These are phyloP conservation scores for Hyperopisus bebe DNA, from an alignment of 2,113 vertebrate genomes.

Conservation along the genomic window DNA sequence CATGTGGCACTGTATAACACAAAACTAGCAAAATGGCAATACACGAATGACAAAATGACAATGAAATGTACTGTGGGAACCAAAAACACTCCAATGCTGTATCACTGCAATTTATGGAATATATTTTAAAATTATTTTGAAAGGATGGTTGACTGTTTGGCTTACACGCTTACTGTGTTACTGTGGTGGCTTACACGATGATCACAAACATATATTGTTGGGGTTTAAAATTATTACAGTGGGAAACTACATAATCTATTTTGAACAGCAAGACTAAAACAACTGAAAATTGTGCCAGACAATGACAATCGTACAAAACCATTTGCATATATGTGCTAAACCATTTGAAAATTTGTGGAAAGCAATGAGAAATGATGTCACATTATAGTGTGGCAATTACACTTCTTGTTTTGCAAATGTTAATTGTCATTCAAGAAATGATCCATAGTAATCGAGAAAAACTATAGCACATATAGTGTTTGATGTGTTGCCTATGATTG, in stretches of 20 bases:
- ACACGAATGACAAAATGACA: no score
- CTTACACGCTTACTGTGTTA: no score
- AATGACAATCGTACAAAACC: no score
- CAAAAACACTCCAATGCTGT: no score
- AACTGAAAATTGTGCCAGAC: not conserved
- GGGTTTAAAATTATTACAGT: not conserved
- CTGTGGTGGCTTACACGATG: not conserved
- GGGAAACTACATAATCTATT: not conserved
- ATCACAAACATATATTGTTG: not conserved
- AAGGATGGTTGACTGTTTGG: not conserved
- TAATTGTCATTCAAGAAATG: not conserved
- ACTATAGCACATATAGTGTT: not conserved
- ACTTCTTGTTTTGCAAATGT: not conserved
- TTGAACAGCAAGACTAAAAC: not conserved
- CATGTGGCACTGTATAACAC: no score
- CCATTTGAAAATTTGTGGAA: not conserved
- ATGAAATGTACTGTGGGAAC: no score
- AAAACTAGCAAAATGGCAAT: no score
- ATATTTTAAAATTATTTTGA: not conserved
- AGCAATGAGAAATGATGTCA: not conserved
- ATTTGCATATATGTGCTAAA: no score
- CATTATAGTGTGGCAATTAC: not conserved
- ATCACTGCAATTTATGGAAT: no score
- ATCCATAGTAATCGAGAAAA: not conserved
- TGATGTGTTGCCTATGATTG: not conserved